phyloP scores from a whole-genome alignment of 2,113 vertebrate genomes.

The Zapus hudsonius region DNA sequence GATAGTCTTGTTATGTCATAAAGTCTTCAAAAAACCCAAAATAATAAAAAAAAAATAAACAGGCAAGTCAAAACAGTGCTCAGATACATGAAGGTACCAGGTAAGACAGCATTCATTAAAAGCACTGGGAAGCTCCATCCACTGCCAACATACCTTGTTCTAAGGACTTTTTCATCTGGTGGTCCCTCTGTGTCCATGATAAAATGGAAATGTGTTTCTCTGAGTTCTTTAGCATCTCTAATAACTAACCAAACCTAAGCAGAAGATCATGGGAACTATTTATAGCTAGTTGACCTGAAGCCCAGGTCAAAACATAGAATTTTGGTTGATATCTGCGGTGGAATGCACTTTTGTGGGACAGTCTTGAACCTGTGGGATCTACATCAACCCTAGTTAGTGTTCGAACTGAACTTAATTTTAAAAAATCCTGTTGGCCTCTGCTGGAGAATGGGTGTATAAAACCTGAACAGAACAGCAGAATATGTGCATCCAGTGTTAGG shows the following conservation, averaged over 20 bases:
- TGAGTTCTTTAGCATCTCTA: background rate
- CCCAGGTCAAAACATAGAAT: background rate
- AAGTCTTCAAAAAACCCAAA: background rate
- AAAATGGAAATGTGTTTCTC: background rate
- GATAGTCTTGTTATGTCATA: too few relatives aligned
- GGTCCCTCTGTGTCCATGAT: background rate
- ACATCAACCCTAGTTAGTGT: background rate
- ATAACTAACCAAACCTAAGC: background rate
- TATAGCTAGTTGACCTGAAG: background rate
- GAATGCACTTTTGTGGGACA: background rate
- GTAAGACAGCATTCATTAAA: background rate
- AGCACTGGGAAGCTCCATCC: rapidly evolving
- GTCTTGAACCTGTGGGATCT: background rate
- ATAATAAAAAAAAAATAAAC: too few relatives aligned
- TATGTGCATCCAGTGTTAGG: background rate
- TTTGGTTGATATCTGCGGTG: background rate
- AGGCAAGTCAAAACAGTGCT: background rate
- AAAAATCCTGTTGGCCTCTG: background rate
- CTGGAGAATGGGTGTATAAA: background rate
- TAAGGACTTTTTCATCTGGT: background rate
- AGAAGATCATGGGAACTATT: background rate
- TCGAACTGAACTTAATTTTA: background rate
- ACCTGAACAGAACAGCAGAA: background rate
- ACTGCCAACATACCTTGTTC: background rate
- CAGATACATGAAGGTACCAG: too few relatives aligned